Evolutionary conservation across 2,113 vertebrate genomes (phyloP), one percentile per base, ranked within the genome.

Genomic region (Choloepus hoffmanni): DNA sequence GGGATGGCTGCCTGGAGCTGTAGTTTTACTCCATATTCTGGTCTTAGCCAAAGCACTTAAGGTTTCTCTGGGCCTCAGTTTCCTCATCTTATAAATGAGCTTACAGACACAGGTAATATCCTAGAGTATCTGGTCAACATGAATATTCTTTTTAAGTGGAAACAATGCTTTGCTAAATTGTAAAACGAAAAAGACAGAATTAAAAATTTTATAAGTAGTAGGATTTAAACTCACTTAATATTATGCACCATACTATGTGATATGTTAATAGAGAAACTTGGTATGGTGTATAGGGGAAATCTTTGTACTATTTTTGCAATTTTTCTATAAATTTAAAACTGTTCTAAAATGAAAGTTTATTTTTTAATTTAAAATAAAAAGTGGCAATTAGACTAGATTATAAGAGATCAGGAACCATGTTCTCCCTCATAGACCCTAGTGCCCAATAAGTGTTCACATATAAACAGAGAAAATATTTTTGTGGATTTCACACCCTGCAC

Each of bases 161-260:
- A 95, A 78, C 63, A 60, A 67, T 24, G 58, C 30, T 70, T 60
- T 12, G 6, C 48, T 23, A 50, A 26, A 84, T 5, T 63, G 0
- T 81, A 53, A 81, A 79, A 40, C 43, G 18, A 63, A 81, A 88
- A 53, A 43, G 13, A 13, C 43, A 93, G 43, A 53, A 63, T 76
- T 60, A 55, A 89, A 89, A 78, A 89, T 73, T 74, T 73, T 79
- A 19, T 79, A 63, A 78, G 3, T 92, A 33, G 21, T 26, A 67
- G 28, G 48, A 89, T 79, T 96, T 48, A 93, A 85, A 74, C 18
- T 28, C 23, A 58, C 50, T 65, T 60, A 89, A 73, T 89, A 77
- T 15, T 88, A 67, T n/a, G 4, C 5, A 74, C 45, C 65, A 50
- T 81, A 45, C 16, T 40, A 65, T 60, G 55, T 62, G 84, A 60